Base-by-base conservation (phyloP, 2,113 vertebrate species). In the Sclerurus mexicanus region DNA sequence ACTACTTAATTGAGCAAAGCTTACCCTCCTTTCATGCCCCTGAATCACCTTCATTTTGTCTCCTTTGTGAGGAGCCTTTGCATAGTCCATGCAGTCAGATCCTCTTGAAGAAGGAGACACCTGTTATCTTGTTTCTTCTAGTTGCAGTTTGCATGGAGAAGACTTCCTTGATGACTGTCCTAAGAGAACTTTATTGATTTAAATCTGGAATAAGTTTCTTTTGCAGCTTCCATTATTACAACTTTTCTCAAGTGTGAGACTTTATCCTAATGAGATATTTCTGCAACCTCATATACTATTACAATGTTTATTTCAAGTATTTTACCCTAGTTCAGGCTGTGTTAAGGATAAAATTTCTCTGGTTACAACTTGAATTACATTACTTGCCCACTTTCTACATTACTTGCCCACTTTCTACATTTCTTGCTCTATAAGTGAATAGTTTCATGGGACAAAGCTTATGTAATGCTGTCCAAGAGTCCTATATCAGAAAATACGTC, bases 201-300 rank as follows among this genome's bases (percentile, higher is more conserved):
- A 28, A 71, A 47, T 53, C 22, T 68, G 35, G 21, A 64, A n/a
- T 56, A 79, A 63, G 17, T 73, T 95, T 73, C 20, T 87, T 3
- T 7, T 72, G 69, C 6, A 2, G 10, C 3, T 6, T 91, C 24
- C 5, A 8, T 53, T 15, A 12, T 82, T 79, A 22, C 8, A 19
- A 22, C 16, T 59, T 79, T 52, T 33, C 14, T 47, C 25, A 37
- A 71, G 39, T 2, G 3, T 19, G n/a, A 49, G 14, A 3, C 31
- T 49, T 28, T 72, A 46, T 46, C 14, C 16, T 67, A 23, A 6
- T n/a, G 15, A 72, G 39, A 4, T 76, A 40, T 4, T 92, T 81
- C 12, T 47, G 14, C 16, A 55, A 24, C 23, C 33, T 47, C 0
- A 0, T 40, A 30, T 16, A 2, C 42, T 56, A 30, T 31, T 73